Evolutionary conservation across 2,888 invertebrate species (phyloP), one percentile per base, ranked within the genome.

Genomic region (Diarsia brunnea): DNA sequence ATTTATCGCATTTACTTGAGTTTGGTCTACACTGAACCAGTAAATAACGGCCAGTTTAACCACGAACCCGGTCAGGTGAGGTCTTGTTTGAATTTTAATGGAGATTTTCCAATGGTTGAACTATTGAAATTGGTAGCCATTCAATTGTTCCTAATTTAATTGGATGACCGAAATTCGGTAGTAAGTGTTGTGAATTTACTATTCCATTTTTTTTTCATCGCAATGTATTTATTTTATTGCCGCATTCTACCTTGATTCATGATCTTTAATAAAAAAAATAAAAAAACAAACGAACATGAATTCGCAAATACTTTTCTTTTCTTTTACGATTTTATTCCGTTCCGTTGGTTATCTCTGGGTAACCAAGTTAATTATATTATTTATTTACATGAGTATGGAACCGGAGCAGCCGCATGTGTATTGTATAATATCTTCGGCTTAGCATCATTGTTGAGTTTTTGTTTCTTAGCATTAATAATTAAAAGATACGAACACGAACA

Each of bases 1-100:
- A 87, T 85, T 86, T 87, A n/a, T n/a, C n/a, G n/a, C 43, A 47
- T 66, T 60, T 66, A 67, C 67, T 76, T 45, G 55, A 64, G 76
- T 75, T 79, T 63, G 51, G 67, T 60, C 55, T 43, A 65, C 21
- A 66, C 68, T 53, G 7, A 38, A 11, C 19, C 38, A 53, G 53
- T 53, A 31, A 53, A 38, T 53, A 38, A 67, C 53, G 43, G n/a
- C 79, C 75, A 66, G 47, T 19, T 69, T 21, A 61, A n/a, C 21
- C 21, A 61, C 55, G 49, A 79, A 27, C 72, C 47, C 11, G 0
- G 53, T 0, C 12, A 53, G n/a, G 4, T n/a, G n/a, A 4, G 51
- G 51, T 55, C 53, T 55, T 55, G 24, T 55, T 24, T 1, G 14
- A 55, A 24, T 55, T 24, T n/a, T 24, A 24, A 53, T 53, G 12